Percentiles rank a stretch among this genome's conserved stretches.
phyloP scores from a whole-genome alignment of 2,113 vertebrate genomes.

The Elephas maximus region DNA sequence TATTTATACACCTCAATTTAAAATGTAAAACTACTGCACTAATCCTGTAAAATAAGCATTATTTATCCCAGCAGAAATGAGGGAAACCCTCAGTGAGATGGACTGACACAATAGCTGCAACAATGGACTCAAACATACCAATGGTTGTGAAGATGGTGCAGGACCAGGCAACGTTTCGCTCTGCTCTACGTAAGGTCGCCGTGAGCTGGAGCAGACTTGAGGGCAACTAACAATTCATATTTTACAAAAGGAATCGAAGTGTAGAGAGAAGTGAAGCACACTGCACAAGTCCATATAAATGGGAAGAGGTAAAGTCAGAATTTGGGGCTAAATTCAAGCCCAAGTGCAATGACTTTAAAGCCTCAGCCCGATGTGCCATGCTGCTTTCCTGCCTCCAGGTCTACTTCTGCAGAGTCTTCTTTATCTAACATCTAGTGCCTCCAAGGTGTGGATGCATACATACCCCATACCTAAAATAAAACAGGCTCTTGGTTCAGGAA shows the following conservation, averaged over 20 bases:
- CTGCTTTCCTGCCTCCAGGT: background rate
- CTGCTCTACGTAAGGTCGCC: too few species aligned
- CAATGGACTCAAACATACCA: too few species aligned
- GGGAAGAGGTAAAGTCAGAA: background rate
- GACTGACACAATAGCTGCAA: too few species aligned
- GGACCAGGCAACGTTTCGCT: too few species aligned
- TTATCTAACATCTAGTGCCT: background rate
- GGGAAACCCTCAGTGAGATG: too few species aligned
- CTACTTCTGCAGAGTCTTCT: too few species aligned
- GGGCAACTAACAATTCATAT: too few species aligned
- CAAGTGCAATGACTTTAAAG: background rate
- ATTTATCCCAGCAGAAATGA: background rate
- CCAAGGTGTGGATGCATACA: background rate
- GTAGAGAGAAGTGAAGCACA: background rate
- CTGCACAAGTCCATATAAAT: background rate
- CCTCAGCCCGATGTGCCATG: background rate
- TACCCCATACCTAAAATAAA: background rate
- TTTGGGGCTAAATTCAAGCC: background rate
- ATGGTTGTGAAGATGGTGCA: too few species aligned
- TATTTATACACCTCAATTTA: conserved; percentile 42
- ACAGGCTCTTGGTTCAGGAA: background rate
- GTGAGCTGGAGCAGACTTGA: too few species aligned
- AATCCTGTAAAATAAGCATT: background rate
- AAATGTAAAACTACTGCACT: background rate
- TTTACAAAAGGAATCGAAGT: background rate